A percentile compares a stretch with the other conserved stretches of the same genome.
These are phyloP conservation scores for Sturnira hondurensis DNA, from an alignment of 2,113 vertebrate genomes.

Conservation along the genomic window DNA sequence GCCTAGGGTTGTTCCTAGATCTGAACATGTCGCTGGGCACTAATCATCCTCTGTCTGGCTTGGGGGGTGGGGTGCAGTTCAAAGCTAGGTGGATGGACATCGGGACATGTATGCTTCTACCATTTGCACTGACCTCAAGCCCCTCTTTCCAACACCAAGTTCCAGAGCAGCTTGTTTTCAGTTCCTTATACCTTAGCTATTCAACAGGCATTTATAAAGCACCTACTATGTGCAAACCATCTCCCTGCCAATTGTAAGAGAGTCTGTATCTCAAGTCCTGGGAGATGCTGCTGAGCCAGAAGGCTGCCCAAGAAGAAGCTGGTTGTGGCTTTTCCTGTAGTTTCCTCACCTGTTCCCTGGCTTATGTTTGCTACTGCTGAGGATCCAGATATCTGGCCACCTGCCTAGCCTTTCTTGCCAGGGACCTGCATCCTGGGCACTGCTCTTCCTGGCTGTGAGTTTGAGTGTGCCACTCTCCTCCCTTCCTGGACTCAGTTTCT, in stretches of 20 bases:
- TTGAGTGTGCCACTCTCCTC: not conserved
- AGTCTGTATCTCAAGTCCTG: not conserved
- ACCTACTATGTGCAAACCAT: not conserved
- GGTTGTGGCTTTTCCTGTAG: not conserved
- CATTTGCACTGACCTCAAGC: not conserved
- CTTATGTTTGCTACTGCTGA: not conserved
- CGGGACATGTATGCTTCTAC: not conserved
- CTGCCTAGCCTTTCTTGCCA: not conserved
- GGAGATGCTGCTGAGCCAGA: not conserved
- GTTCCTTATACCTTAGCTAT: not conserved
- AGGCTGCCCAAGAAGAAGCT: not conserved
- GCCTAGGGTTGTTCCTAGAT: not conserved
- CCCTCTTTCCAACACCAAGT: not conserved
- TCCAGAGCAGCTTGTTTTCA: not conserved
- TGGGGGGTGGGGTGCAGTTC: not conserved
- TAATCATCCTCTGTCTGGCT: not conserved
- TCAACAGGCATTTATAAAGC: not conserved
- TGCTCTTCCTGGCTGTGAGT: not conserved
- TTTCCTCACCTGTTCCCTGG: not conserved
- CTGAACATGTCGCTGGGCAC: not conserved
- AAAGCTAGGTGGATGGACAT: not conserved
- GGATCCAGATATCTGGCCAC: not conserved
- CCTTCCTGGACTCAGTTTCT: not conserved
- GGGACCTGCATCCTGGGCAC: not conserved
- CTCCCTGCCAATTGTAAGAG: not conserved